phyloP scores from a whole-genome alignment of 2,113 vertebrate species.

The Rhagologus leucostigma region DNA sequence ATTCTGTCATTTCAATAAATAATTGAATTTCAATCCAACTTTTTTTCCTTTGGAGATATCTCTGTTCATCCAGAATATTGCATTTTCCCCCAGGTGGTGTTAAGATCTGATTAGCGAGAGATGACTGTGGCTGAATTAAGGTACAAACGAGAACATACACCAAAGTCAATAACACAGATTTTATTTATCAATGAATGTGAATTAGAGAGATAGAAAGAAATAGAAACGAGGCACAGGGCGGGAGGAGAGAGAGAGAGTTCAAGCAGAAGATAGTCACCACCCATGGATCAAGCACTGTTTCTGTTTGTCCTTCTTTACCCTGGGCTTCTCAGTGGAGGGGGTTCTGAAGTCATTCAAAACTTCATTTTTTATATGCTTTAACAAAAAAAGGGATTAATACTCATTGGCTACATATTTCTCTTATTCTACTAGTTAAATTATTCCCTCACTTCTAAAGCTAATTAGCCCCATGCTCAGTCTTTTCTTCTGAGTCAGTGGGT shows the following conservation, averaged over 20 bases:
- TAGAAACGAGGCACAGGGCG: background rate
- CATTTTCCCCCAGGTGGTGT: background rate
- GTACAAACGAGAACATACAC: background rate
- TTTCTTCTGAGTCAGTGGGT: background rate
- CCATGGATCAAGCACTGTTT: background rate
- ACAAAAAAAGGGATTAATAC: background rate
- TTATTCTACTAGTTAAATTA: background rate
- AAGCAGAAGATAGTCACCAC: background rate
- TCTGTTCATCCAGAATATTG: background rate
- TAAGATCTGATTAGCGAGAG: background rate
- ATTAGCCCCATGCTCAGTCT: background rate
- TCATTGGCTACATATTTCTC: background rate
- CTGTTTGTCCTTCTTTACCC: background rate
- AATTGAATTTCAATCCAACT: background rate
- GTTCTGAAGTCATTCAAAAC: background rate
- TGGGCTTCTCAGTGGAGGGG: background rate
- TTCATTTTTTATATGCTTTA: background rate
- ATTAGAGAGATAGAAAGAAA: background rate
- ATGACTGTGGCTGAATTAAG: background rate
- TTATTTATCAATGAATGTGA: background rate
- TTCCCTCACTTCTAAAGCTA: background rate
- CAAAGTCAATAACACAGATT: background rate
- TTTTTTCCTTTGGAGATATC: background rate
- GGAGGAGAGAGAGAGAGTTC: background rate
- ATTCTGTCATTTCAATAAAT: background rate